Conservation (phyloP, 92 coral and sea anemone genomes). For the Actinernus sp. region DNA sequence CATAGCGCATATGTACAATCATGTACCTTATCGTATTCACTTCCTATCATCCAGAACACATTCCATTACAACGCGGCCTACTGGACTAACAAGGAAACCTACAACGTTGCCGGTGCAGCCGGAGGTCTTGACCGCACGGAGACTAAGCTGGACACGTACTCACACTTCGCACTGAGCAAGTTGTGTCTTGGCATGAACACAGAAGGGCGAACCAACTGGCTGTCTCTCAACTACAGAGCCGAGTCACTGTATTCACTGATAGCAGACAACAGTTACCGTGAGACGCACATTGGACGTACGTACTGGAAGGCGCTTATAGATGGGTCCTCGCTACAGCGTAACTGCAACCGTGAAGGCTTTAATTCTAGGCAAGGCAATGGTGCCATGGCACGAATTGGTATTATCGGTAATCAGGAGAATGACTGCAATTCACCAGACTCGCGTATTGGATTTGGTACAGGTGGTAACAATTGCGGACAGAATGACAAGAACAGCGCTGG, state of each 20-base stretch:
- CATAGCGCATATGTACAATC: no score
- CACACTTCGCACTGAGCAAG: constrained; percentile 12
- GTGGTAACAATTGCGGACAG: constrained; percentile 25
- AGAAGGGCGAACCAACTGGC: constrained; percentile 24
- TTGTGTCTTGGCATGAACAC: constrained; percentile 44
- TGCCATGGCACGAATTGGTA: constrained; percentile 50
- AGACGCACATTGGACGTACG: constrained; percentile 25
- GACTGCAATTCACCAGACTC: constrained; percentile 46
- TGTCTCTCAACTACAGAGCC: constrained; percentile 15
- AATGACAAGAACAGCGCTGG: constrained; percentile 27
- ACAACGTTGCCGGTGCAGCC: constrained; percentile 38
- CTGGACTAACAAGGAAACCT: constrained; percentile 29
- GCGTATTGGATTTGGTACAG: constrained; percentile 56
- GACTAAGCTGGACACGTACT: constrained; percentile 49
- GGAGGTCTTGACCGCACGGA: constrained; percentile 50
- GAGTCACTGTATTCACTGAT: constrained; percentile 24
- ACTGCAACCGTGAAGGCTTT: constrained; percentile 55
- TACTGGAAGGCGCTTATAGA: constrained; percentile 32
- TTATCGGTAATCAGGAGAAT: constrained; percentile 46
- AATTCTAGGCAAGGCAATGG: neutral
- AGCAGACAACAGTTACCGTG: constrained; percentile 16
- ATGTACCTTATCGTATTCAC: no score
- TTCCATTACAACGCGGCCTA: constrained; percentile 28
- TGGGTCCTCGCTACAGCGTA: constrained; percentile 42
- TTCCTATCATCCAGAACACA: no score